These are phyloP conservation scores for Leucoraja erinaceus DNA, from an alignment of 2,113 vertebrate genomes.

Conservation along the genomic window DNA sequence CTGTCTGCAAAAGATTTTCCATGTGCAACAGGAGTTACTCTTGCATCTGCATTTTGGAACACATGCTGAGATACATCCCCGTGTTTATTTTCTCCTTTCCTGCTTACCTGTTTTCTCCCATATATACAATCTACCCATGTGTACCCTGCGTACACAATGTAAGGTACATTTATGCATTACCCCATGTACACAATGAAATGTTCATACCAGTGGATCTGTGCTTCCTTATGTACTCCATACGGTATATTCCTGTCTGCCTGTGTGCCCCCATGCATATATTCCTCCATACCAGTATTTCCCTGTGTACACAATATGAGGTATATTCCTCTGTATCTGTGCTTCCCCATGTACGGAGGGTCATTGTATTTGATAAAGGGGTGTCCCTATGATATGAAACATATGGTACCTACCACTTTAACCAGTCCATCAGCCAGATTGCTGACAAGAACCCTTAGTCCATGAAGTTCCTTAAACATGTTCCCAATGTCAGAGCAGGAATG, in stretches of 20 bases:
- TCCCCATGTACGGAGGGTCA: too few relatives aligned
- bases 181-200: too few relatives aligned
- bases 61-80: too few relatives aligned
- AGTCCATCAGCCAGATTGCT: slow-evolving; percentile 83
- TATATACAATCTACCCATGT: too few relatives aligned
- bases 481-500: slow-evolving; percentile 87
- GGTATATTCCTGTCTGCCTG: neutral
- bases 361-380: neutral
- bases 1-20: slow-evolving; percentile 60
- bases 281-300: neutral
- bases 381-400: neutral
- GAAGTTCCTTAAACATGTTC: slow-evolving; percentile 81
- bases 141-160: too few relatives aligned
- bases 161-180: too few relatives aligned
- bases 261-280: neutral
- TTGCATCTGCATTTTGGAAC: neutral
- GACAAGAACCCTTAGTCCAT: slow-evolving; percentile 76
- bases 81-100: too few relatives aligned
- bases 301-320: neutral
- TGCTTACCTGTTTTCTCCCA: too few relatives aligned
- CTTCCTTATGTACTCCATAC: too few relatives aligned
- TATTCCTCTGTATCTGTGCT: neutral
- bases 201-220: too few relatives aligned
- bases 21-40: neutral
- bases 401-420: slow-evolving; percentile 78